Evolutionary conservation across 2,888 invertebrate genomes (phyloP).

Genomic region (Agriotes lineatus): DNA sequence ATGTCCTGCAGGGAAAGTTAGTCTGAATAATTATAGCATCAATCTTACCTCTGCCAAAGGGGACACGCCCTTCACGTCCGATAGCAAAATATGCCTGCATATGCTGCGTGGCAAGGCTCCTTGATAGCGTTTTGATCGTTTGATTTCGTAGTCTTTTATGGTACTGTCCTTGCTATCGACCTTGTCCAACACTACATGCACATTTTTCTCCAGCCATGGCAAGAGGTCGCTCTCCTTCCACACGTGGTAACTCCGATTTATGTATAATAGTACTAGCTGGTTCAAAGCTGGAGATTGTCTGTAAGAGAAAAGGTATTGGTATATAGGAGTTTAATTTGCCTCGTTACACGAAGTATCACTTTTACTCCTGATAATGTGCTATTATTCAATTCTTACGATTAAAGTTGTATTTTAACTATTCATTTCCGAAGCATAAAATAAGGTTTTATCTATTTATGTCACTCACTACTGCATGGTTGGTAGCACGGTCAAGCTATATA

Average conservation of each 20-base stretch:
- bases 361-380: too few relatives aligned
- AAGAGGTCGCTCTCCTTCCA: conserved; percentile 84
- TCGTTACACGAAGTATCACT: too few relatives aligned
- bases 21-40: not conserved
- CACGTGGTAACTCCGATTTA: conserved; percentile 78
- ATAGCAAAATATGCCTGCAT: conserved; percentile 77
- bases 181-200: conserved; percentile 73
- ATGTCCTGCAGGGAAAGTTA: conserved; percentile 57
- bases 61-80: conserved; percentile 77
- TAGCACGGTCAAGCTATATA: too few relatives aligned
- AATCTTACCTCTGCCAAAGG: conserved; percentile 69
- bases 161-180: conserved; percentile 74
- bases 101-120: conserved; percentile 74
- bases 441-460: too few relatives aligned
- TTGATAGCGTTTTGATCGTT: conserved; percentile 73
- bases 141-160: conserved; percentile 72
- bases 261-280: conserved; percentile 80
- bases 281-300: conserved; percentile 76
- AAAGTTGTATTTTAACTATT: too few relatives aligned
- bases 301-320: too few relatives aligned
- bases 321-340: too few relatives aligned
- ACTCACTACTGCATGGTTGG: too few relatives aligned
- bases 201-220: conserved; percentile 82
- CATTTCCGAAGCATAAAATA: too few relatives aligned
- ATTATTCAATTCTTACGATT: too few relatives aligned